Base-by-base conservation (phyloP, 1,140 invertebrate species). In the Cotesia glomerata region DNA sequence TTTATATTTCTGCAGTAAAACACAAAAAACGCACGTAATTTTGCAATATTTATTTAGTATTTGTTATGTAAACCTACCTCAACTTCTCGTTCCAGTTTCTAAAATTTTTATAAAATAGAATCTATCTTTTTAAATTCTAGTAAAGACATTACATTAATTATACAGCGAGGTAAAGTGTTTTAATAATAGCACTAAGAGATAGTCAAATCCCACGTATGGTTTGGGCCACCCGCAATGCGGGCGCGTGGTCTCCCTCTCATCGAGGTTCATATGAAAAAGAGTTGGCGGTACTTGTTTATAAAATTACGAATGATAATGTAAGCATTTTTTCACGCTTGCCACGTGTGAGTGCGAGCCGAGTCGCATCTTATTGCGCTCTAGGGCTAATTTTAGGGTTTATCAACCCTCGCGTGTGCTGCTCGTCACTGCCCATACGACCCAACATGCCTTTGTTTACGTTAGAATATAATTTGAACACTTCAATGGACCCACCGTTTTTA, bases 251-350 rank as follows among this genome's bases (percentile, higher is more conserved):
- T 63, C 52, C 39, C 36, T 32, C 26, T 65, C 16, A 9, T 26
- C 49, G 18, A 26, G 16, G n/a, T 39, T 32, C 49, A 18, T 26
- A 65, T 54, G 26, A 49, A 54, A 32, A 34, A 67, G 65, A 67
- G 65, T 39, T 67, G 51, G 65, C 65, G 49, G 65, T 66, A 59
- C 63, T 66, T 81, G 85, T 86, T 86, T 86, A 86, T 82, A 78
- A 84, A 85, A 86, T 86, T 86, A 86, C 84, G 76, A 77, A 86
- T 86, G 85, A 86, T 86, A 86, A 86, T 86, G 84, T 86, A 86
- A 86, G 85, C 85, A 84, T 85, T 85, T 85, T 85, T 83, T 86
- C 82, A 84, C 82, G 79, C 82, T 80, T 76, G 73, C 81, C 74
- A 74, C 79, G 80, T 77, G 77, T 80, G 74, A 77, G 76, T 80